These are phyloP conservation scores for Eupithecia tripunctaria DNA, from an alignment of 2,888 invertebrate species.

Conservation along the genomic window DNA sequence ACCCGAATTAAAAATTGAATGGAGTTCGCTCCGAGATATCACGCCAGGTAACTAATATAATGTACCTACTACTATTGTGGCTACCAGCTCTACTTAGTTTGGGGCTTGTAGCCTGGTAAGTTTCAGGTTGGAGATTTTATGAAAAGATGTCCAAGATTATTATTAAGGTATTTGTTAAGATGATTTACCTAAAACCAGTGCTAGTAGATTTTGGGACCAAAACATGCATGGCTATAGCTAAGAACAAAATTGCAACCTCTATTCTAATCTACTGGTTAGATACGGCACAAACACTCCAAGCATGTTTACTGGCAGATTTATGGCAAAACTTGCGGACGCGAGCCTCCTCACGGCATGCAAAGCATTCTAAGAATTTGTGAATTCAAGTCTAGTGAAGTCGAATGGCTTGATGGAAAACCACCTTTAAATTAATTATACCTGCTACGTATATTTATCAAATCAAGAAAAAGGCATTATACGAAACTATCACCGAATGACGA, in stretches of 20 bases:
- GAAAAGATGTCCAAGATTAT: not conserved
- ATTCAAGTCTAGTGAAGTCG: not conserved
- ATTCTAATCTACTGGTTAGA: not conserved
- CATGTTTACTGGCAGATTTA: constrained; percentile 37
- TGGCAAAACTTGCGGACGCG: constrained; percentile 33
- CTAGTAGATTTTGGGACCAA: not conserved
- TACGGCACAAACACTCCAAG: constrained; percentile 10
- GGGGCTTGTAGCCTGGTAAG: too few relatives aligned
- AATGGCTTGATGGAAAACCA: not conserved
- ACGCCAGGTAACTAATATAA: too few relatives aligned
- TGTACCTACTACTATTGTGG: too few relatives aligned
- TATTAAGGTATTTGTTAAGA: not conserved
- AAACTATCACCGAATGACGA: too few relatives aligned
- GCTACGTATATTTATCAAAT: not conserved
- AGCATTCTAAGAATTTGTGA: constrained; percentile 29
- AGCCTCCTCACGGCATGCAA: constrained; percentile 27
- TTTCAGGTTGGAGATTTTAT: too few relatives aligned
- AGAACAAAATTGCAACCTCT: not conserved
- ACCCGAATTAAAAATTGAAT: too few relatives aligned
- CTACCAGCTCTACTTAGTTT: too few relatives aligned
- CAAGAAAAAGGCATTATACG: too few relatives aligned
- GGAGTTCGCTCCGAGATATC: too few relatives aligned
- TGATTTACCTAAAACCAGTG: not conserved
- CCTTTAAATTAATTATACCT: not conserved
- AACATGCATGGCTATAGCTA: not conserved